Conservation (phyloP, 64 coral and sea anemone genomes). For the Pocillopora damicornis region DNA sequence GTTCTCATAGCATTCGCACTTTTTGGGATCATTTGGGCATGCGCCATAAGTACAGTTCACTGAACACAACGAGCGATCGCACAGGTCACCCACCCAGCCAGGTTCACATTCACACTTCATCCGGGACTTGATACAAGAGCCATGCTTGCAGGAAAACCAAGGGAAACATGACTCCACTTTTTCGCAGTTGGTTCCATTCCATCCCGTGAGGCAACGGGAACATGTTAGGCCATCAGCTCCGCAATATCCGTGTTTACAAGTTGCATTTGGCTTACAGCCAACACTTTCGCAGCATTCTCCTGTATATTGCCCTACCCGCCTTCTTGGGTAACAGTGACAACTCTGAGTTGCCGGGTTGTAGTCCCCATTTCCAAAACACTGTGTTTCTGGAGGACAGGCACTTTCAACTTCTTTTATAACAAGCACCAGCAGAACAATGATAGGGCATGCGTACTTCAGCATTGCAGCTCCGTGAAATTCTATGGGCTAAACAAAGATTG, state of each 20-base stretch:
- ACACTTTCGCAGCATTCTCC: conserved; percentile 88
- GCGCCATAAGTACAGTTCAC: conserved; percentile 55
- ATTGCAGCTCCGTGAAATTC: conserved; percentile 5
- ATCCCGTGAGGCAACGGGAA: conserved; percentile 59
- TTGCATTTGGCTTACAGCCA: conserved; percentile 64
- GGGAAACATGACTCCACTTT: conserved; percentile 58
- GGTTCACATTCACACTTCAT: conserved; percentile 75
- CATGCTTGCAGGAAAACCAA: conserved; percentile 81
- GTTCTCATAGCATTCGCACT: conserved; percentile 70
- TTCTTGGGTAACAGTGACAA: conserved; percentile 28
- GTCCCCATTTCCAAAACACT: conserved; percentile 77
- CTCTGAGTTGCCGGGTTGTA: conserved; percentile 55
- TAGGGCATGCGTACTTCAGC: not conserved
- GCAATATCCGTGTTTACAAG: conserved; percentile 75
- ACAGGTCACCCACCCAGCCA: conserved; percentile 84
- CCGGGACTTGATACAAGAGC: conserved; percentile 67
- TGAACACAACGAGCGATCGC: conserved; percentile 64
- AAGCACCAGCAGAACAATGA: not conserved
- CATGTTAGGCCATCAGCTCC: conserved; percentile 59
- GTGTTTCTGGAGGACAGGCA: conserved; percentile 57
- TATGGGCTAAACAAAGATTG: not conserved
- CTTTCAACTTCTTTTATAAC: not conserved
- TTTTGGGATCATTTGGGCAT: conserved; percentile 76
- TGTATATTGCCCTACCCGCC: not conserved
- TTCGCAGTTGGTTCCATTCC: conserved; percentile 68